Conservation (phyloP, 2,888 invertebrate species). For the Metopia argyrocephala region DNA sequence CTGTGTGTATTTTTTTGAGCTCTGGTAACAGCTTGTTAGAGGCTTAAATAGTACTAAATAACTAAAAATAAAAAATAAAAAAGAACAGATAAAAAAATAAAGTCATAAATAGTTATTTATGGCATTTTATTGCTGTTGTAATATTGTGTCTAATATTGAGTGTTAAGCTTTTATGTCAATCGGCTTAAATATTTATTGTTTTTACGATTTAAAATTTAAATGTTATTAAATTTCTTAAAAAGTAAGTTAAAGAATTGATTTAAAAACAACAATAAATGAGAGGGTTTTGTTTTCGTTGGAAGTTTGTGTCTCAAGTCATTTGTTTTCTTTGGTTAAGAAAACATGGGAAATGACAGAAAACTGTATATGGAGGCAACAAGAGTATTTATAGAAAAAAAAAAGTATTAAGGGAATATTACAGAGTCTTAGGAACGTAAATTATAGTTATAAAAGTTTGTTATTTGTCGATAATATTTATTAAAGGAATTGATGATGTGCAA, state of each 20-base stretch:
- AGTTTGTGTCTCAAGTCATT: constrained; percentile 50
- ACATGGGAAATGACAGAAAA: too few species aligned
- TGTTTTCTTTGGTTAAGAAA: constrained; percentile 7
- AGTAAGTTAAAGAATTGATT: constrained; percentile 17
- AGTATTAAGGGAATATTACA: too few species aligned
- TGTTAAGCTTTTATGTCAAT: constrained; percentile 65
- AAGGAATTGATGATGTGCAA: too few species aligned
- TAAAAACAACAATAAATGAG: constrained; percentile 6
- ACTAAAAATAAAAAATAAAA: background rate
- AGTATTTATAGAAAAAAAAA: too few species aligned
- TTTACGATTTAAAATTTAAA: constrained; percentile 54
- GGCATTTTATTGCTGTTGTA: background rate
- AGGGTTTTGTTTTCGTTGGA: background rate
- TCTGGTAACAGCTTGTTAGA: constrained; percentile 54
- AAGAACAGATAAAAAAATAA: background rate
- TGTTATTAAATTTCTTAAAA: constrained; percentile 57
- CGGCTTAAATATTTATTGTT: constrained; percentile 53
- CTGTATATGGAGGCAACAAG: too few species aligned
- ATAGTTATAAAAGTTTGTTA: too few species aligned
- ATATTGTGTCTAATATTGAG: constrained; percentile 54
- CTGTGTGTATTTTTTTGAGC: background rate
- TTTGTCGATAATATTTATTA: too few species aligned
- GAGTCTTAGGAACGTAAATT: too few species aligned
- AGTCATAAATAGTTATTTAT: constrained; percentile 46
- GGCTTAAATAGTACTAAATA: constrained; percentile 46